Evolutionary conservation across 1,140 invertebrate genomes (phyloP), one percentile per base, ranked within the genome.

Genomic region (Lucilia sericata): DNA sequence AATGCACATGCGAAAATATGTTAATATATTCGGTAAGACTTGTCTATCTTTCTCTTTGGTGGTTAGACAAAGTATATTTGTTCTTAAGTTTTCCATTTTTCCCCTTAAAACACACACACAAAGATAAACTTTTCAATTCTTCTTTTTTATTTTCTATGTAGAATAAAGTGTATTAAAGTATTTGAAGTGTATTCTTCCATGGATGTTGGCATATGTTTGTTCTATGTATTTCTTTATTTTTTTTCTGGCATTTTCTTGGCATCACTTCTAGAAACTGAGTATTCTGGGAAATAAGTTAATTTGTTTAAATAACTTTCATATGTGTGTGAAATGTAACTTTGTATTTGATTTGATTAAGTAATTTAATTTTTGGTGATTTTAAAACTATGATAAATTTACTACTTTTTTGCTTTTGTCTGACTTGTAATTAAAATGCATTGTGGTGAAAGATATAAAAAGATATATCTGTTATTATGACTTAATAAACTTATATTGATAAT

Each of bases 1-100:
- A 30, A 30, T 7, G 5, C 42, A 42, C 42, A 42, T 42, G 5
- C 5, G 5, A 42, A 42, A 3, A 3, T 42, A 55, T 55, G 17
- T 55, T 55, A 13, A 55, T 55, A 55, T 55, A 55, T n/a, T n/a
- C 65, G n/a, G 4, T 30, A 30, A 30, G 25, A 30, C 25, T 60
- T 70, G 65, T 21, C 55, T 60, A 25, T 70, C n/a, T 70, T 5
- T 70, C 25, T 70, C 2, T 70, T 70, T 70, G 9, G 65, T 70
- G 65, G 65, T 70, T 70, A 70, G 25, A 21, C 65, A 70, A 70
- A 70, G 65, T 70, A 70, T 70, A 70, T 70, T 70, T 70, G 65
- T 21, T 2, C n/a, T 70, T 21, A n/a, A 0, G 0, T 70, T 70
- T 70, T 70, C 7, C 42, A 42, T 60, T 60, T 13, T 70, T 70